phyloP scores from a whole-genome alignment of 2,797 vertebrate genomes.

The Sebastes variabilis region DNA sequence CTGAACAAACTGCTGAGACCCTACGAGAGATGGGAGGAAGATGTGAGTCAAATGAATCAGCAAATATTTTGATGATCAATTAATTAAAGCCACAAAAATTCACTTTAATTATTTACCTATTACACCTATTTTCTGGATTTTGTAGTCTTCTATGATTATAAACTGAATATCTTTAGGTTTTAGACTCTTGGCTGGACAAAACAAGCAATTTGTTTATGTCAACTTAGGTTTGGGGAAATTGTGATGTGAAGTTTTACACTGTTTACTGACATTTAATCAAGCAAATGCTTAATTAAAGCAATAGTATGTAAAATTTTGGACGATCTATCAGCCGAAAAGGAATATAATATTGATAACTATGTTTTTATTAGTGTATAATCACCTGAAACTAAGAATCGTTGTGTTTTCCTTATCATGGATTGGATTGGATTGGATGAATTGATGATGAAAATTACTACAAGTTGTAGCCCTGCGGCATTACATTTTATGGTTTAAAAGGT shows the following conservation, averaged over 20 bases:
- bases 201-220: not conserved
- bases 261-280: not conserved
- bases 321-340: too few relatives aligned
- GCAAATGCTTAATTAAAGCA: not conserved
- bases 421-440: too few relatives aligned
- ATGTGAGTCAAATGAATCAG: not conserved
- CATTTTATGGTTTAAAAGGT: not conserved
- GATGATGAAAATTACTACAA: not conserved
- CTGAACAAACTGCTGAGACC: constrained; percentile 98
- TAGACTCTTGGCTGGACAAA: not conserved
- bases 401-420: too few relatives aligned
- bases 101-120: too few relatives aligned
- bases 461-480: too few relatives aligned
- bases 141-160: not conserved
- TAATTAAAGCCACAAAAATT: not conserved
- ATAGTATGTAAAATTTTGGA: too few relatives aligned
- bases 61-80: not conserved
- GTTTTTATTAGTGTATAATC: too few relatives aligned
- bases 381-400: too few relatives aligned
- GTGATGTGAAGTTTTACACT: not conserved
- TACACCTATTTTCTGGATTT: too few relatives aligned
- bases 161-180: not conserved
- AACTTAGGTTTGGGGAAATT: not conserved
- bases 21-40: constrained; percentile 64
- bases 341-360: too few relatives aligned